Percentiles rank a stretch among this genome's conserved stretches.
Evolutionary conservation across 2,888 invertebrate species (phyloP).

Genomic region (Gisinianus flammeolus): DNA sequence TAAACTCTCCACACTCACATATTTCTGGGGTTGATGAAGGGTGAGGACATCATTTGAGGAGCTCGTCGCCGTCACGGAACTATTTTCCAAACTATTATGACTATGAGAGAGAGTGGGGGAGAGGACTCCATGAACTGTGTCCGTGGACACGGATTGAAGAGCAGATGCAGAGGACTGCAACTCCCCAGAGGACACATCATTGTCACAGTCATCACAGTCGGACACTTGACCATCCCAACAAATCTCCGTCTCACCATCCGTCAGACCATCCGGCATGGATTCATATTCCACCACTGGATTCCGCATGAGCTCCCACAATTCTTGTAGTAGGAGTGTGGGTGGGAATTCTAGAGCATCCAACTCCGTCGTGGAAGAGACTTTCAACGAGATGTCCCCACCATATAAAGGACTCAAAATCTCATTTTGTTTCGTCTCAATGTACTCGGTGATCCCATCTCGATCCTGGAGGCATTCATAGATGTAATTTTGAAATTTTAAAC

Average conservation of each 20-base stretch:
- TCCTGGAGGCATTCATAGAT: constrained; percentile 21
- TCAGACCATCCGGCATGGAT: background rate
- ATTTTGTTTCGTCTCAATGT: constrained; percentile 21
- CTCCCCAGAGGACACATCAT: constrained; percentile 7
- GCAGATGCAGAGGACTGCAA: background rate
- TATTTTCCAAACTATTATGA: constrained; percentile 16
- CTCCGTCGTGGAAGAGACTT: constrained; percentile 14
- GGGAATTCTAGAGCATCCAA: constrained; percentile 24
- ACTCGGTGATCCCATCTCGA: constrained; percentile 11
- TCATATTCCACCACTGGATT: constrained; percentile 41
- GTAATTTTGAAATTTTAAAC: constrained; percentile 19
- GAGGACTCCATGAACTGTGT: background rate
- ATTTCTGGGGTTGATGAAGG: constrained; percentile 19
- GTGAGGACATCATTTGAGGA: constrained; percentile 30
- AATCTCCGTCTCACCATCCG: background rate
- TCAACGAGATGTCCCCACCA: constrained; percentile 24
- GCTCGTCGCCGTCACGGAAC: background rate
- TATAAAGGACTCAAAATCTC: constrained; percentile 20
- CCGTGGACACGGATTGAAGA: constrained; percentile 7
- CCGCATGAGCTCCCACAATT: constrained; percentile 27
- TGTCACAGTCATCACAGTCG: background rate
- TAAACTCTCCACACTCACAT: constrained; percentile 30
- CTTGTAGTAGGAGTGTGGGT: constrained; percentile 12
- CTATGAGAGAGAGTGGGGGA: background rate
- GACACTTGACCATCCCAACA: background rate